Base-by-base conservation (phyloP, 2,888 invertebrate species). In the Andrena camellia region DNA sequence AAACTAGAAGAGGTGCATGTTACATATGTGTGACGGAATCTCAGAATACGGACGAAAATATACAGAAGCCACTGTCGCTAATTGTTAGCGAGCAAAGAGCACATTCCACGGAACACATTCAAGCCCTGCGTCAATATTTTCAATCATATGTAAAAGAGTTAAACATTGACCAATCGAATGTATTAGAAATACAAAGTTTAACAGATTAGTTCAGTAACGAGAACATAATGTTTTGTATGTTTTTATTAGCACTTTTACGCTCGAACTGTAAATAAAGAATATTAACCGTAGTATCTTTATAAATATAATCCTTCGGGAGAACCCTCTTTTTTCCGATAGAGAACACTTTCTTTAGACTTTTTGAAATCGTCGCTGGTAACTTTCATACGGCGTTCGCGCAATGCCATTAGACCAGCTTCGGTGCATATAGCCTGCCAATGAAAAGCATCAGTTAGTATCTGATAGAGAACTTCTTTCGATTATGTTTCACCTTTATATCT, bases 351-450 rank as follows among this genome's bases (percentile, higher is more conserved):
- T 94, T 99, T 99, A 0, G 99, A 99, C 94, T 99, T 99, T 94
- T 98, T 98, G 94, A 99, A 99, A 94, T 99, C 99, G 94, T 99
- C 99, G 95, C 99, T 99, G 83, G 99, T 99, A 48, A 99, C 99
- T 94, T 99, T 99, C 99, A 99, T 99, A 90, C 99, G 96, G 73
- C 99, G 96, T 94, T 99, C 99, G 85, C 99, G 95, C 68, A 99
- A 95, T 4, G 99, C 99, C 97, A 99, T 98, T 75, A 99, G 95
- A 85, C 99, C 99, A 74, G 99, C 99, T 95, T 99, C 99, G 8
- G 99, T 99, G 94, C 99, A 99, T 94, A 99, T 99, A 20, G 99
- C 99, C 97, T 98, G 4, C 6, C 6, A 57, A 20, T 13, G 7
- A 75, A 6, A 81, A 81, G 57, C 20, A 35, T 20, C 66, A 0